A percentile compares a stretch with the other conserved stretches of the same genome.
Evolutionary conservation across 2,888 invertebrate genomes (phyloP).

Genomic region (Aporophyla nigra): DNA sequence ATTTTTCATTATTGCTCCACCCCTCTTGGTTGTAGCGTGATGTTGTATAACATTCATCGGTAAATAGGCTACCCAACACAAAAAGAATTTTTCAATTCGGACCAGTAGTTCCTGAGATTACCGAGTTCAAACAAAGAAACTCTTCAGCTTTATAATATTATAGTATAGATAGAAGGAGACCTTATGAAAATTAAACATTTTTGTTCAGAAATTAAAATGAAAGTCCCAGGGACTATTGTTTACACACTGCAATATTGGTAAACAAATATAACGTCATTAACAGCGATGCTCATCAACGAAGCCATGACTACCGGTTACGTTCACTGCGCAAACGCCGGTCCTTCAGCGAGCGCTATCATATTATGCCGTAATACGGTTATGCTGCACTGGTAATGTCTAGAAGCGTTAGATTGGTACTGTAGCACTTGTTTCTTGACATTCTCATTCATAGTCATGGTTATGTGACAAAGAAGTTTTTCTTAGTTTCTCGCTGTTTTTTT

Average conservation of each 20-base stretch:
- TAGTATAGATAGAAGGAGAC: no score
- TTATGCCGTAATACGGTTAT: constrained; percentile 34
- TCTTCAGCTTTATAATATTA: no score
- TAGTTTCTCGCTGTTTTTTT: not conserved
- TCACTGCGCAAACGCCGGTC: constrained; percentile 22
- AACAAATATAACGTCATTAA: not conserved
- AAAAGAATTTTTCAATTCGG: no score
- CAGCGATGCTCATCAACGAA: not conserved
- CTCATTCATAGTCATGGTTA: constrained; percentile 25
- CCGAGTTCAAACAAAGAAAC: no score
- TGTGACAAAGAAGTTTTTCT: not conserved
- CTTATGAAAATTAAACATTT: not conserved
- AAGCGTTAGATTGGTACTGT: constrained; percentile 22
- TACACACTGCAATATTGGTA: not conserved
- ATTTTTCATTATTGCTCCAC: no score
- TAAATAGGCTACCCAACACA: no score
- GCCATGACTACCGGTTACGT: constrained; percentile 28
- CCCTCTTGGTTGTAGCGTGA: no score
- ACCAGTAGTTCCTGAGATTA: no score
- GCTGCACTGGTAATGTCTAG: constrained; percentile 13
- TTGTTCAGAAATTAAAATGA: not conserved
- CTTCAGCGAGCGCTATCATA: constrained; percentile 10
- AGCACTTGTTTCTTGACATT: constrained; percentile 29
- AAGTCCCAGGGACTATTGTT: no score
- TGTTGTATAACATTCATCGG: no score